These are phyloP conservation scores for Aproaerema taeniolella DNA, from an alignment of 2,888 invertebrate genomes.

Conservation along the genomic window DNA sequence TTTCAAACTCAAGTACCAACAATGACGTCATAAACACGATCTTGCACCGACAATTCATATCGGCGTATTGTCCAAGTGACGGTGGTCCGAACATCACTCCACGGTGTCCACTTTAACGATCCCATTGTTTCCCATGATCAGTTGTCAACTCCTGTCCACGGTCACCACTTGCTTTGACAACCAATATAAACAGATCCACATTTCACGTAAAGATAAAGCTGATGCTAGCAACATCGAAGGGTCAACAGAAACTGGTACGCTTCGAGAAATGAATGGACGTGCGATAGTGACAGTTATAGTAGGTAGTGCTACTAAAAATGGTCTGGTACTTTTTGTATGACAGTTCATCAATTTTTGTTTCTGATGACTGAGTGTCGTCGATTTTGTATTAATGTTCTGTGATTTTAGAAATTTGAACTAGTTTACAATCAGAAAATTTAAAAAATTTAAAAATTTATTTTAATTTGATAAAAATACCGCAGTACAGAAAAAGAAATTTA, in stretches of 20 bases:
- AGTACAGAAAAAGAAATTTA: too few species aligned
- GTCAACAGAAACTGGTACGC: constrained; percentile 22
- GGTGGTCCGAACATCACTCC: constrained; percentile 68
- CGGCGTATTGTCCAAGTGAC: constrained; percentile 37
- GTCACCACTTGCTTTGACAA: constrained; percentile 23
- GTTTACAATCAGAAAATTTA: too few species aligned
- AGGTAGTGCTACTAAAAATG: constrained; percentile 59
- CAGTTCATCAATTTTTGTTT: constrained; percentile 62
- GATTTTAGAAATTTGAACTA: constrained; percentile 9
- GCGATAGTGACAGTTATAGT: constrained; percentile 56
- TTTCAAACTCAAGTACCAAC: neutral
- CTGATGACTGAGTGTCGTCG: constrained; percentile 22
- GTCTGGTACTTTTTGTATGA: constrained; percentile 50
- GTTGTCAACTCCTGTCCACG: constrained; percentile 55
- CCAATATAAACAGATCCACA: constrained; percentile 12
- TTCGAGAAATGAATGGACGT: constrained; percentile 54
- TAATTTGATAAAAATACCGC: too few species aligned
- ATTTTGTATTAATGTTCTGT: constrained; percentile 17
- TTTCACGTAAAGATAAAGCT: constrained; percentile 26
- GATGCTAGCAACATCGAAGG: constrained; percentile 27
- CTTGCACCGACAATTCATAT: constrained; percentile 28
- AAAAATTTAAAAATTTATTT: too few species aligned
- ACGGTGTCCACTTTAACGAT: constrained; percentile 64
- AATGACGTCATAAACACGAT: constrained; percentile 12
- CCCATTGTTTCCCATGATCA: constrained; percentile 67